Evolutionary conservation across 2,797 vertebrate species (phyloP), one percentile per base, ranked within the genome.

Genomic region (Pseudochirops cupreus): DNA sequence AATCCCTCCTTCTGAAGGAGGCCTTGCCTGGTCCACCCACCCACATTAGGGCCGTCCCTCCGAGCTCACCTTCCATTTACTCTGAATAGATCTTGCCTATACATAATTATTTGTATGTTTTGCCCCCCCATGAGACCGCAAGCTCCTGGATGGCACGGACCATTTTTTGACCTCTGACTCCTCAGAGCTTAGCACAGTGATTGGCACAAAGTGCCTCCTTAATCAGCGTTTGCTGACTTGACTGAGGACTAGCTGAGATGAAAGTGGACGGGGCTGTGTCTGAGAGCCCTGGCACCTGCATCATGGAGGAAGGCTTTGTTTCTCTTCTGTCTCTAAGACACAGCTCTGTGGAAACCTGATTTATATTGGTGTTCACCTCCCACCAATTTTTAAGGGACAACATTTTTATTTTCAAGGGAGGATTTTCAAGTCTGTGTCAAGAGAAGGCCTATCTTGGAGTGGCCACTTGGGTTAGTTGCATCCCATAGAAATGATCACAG

Each of bases 381-480:
- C 53, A 54, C 0, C 0, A 29, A 7, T 74, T 56, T 91, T 67
- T 4, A 9, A 0, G 0, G 33, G 9, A 57, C 14, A 9, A 31
- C 16, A 6, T 82, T 82, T 82, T 82, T 82, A 46, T 87, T 87
- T 87, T 46, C 39, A 87, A 46, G 74, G 39, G 74, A 46, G 74
- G 74, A 24, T 39, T 82, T 21, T 82, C 74, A 82, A 26, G 74
- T 46, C 74, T 11, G 21, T 46, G 13, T 24, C 74, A 82, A 46
- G 74, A 50, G 39, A 46, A 87, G 74, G 74, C 39, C 24, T 10
- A 1, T 39, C 21, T 87, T 24, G 39, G 39, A 87, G 74, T 26
- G 9, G 74, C 74, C 67, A 56, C 53, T 89, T 3, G 0, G 5
- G 94, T 50, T 62, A 93, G 95, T 91, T 93, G 95, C 67, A 50